phyloP scores from a whole-genome alignment of 2,113 vertebrate genomes.

The Lepidothrix coronata region DNA sequence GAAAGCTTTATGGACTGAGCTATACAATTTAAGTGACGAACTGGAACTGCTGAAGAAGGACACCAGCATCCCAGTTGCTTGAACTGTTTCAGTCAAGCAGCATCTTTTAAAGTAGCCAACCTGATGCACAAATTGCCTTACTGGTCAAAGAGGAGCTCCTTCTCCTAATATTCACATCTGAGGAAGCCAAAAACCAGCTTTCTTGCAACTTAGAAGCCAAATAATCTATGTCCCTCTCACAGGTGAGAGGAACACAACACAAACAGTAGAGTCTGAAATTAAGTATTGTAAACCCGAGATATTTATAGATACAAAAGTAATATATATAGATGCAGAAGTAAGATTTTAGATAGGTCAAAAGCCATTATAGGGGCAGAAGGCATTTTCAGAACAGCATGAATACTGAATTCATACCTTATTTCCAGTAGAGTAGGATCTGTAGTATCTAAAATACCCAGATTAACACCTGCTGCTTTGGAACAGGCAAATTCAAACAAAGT shows the following conservation, averaged over 20 bases:
- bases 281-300: background rate
- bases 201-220: background rate
- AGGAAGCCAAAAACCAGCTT: background rate
- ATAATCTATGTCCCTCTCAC: background rate
- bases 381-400: background rate
- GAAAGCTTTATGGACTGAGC: background rate
- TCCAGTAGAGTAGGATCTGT: background rate
- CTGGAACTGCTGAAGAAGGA: background rate
- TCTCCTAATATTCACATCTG: background rate
- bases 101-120: background rate
- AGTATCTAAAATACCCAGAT: background rate
- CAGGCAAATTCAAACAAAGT: background rate
- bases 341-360: background rate
- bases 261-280: background rate
- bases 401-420: background rate
- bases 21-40: background rate
- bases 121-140: background rate
- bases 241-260: background rate
- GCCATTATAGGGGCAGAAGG: background rate
- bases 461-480: background rate
- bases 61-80: background rate
- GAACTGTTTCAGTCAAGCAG: background rate
- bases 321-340: background rate
- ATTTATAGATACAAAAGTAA: background rate
- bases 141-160: background rate